These are phyloP conservation scores for Xyliphius kryptos DNA, from an alignment of 2,113 vertebrate species.

Conservation along the genomic window DNA sequence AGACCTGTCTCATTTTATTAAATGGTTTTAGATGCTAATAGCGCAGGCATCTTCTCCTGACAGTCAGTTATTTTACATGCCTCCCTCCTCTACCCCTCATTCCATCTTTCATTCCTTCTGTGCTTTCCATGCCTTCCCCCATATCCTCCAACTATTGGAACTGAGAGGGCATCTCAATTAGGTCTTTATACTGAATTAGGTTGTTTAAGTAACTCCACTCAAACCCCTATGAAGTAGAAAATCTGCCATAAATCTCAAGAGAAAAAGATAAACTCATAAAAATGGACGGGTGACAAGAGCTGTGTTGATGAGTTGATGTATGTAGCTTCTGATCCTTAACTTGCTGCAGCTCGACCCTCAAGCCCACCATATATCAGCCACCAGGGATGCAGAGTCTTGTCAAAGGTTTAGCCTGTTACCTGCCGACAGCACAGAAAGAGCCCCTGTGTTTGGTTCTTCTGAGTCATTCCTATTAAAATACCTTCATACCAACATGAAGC, in stretches of 20 bases:
- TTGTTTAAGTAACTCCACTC: constrained; percentile 36
- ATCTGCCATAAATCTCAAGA: constrained; percentile 41
- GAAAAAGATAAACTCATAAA: constrained; percentile 42
- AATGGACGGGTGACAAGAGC: constrained; percentile 37
- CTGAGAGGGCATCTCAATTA: constrained; percentile 36
- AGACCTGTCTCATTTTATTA: constrained; percentile 38
- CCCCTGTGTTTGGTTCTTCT: constrained; percentile 64
- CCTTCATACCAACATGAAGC: constrained; percentile 57
- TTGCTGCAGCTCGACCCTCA: constrained; percentile 25
- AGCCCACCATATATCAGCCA: constrained; percentile 43
- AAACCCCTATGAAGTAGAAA: constrained; percentile 41
- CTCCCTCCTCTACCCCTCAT: not conserved
- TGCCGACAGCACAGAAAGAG: constrained; percentile 60
- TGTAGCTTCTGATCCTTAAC: constrained; percentile 24
- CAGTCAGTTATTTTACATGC: constrained; percentile 25
- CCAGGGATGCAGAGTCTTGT: constrained; percentile 42
- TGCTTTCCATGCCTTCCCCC: constrained; percentile 22
- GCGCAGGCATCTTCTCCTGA: constrained; percentile 29
- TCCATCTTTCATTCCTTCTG: constrained; percentile 20
- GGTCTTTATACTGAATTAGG: constrained; percentile 38
- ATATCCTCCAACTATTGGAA: constrained; percentile 11
- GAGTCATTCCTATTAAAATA: constrained; percentile 67
- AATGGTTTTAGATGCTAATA: constrained; percentile 26
- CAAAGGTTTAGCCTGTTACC: constrained; percentile 52
- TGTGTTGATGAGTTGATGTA: constrained; percentile 39